phyloP scores from a whole-genome alignment of 2,797 vertebrate species.

The Betta splendens region DNA sequence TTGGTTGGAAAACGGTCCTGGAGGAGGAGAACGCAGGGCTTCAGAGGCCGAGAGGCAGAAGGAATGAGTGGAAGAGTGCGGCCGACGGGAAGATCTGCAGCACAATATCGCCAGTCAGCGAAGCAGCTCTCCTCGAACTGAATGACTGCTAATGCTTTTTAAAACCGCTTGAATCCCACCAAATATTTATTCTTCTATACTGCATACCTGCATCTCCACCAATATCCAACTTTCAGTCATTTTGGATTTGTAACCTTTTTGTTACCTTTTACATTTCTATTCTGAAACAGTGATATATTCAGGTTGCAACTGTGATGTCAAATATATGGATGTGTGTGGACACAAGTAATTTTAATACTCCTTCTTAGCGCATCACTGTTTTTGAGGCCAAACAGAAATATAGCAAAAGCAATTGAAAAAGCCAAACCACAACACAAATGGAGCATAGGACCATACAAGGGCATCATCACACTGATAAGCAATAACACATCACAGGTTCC shows the following conservation, averaged over 20 bases:
- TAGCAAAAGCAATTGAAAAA: conserved; percentile 42
- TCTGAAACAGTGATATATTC: conserved; percentile 59
- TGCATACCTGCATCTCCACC: conserved; percentile 64
- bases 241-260: conserved; percentile 61
- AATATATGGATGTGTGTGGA: conserved; percentile 22
- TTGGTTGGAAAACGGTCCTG: conserved; percentile 26
- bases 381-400: conserved; percentile 62
- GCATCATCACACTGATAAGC: conserved; percentile 61
- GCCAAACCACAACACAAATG: conserved; percentile 51
- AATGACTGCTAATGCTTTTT: conserved; percentile 67
- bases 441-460: conserved; percentile 42
- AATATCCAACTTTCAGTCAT: conserved; percentile 56
- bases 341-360: conserved; percentile 19
- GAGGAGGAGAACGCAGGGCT: conserved; percentile 52
- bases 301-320: conserved; percentile 69
- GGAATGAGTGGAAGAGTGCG: conserved; percentile 47
- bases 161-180: conserved; percentile 57
- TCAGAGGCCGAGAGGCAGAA: conserved; percentile 50
- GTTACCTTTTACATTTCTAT: conserved; percentile 64
- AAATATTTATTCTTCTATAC: conserved; percentile 65
- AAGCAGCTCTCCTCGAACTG: conserved; percentile 55
- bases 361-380: conserved; percentile 19
- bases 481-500: conserved; percentile 72
- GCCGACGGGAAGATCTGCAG: conserved; percentile 50
- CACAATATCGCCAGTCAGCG: conserved; percentile 59